Base-by-base conservation (phyloP, 2,888 invertebrate species). In the Euproctis similis region DNA sequence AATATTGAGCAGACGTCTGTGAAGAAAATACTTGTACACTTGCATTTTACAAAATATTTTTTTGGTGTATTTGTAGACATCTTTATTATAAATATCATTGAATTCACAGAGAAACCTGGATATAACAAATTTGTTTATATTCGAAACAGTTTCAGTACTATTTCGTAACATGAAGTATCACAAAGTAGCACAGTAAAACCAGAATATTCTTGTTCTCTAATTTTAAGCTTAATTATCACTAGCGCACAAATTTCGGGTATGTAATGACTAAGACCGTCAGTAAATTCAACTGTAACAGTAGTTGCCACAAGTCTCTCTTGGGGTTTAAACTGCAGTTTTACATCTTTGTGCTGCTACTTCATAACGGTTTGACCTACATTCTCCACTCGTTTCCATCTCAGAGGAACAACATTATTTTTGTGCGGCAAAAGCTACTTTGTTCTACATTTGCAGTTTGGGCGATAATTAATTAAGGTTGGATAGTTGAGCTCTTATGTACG, bases 341-440 rank as follows among this genome's bases (percentile, higher is more conserved):
- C 57, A 66, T 73, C 70, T 74, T 64, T 59, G 66, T 67, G 59
- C 67, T n/a, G 65, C 63, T 59, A 56, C 64, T 67, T 59, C 57
- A 52, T 56, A 59, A 58, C 47, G 55, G 53, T 46, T 56, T 67
- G 75, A 75, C 80, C 80, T 71, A 75, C 54, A 75, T 78, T 65
- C 57, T 41, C 42, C 29, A 59, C 54, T 56, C 61, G 56, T 63
- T 71, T 48, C 44, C 41, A 63, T 71, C 64, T 62, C 50, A 34
- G 55, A 52, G 64, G 55, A 69, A 65, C 68, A 66, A 64, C 63
- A 55, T 68, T 70, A 75, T 74, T 77, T 76, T 72, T 68, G 67
- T 65, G 58, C 53, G 58, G 54, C 55, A 63, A 60, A 64, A 55
- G 59, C 58, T 59, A 65, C 66, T 70, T 69, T 68, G 72, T 69